Evolutionary conservation across 1,140 invertebrate genomes (phyloP).

Genomic region (Drosophila sp.): DNA sequence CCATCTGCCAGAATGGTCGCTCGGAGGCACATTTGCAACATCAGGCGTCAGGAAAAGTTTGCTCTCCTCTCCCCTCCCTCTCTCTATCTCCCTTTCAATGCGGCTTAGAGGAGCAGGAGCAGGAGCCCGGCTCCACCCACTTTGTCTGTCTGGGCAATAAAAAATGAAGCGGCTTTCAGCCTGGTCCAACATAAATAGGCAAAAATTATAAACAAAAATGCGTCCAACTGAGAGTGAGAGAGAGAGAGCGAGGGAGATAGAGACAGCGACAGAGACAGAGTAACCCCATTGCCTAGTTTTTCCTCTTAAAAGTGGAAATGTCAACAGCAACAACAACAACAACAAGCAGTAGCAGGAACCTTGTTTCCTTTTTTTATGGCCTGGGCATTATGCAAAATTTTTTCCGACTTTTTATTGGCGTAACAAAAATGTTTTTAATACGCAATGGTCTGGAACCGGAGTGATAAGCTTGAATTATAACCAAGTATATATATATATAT

Average conservation of each 20-base stretch:
- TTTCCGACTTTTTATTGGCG: slow-evolving; percentile 76
- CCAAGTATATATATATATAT: slow-evolving; percentile 19
- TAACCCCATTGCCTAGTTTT: slow-evolving; percentile 76
- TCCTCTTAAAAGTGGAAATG: slow-evolving; percentile 49
- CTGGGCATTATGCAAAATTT: slow-evolving; percentile 73
- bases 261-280: background rate
- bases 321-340: slow-evolving; percentile 54
- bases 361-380: slow-evolving; percentile 58
- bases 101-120: background rate
- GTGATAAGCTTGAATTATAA: slow-evolving; percentile 75
- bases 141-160: slow-evolving; percentile 47
- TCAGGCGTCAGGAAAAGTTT: slow-evolving; percentile 39
- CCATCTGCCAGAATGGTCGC: slow-evolving; percentile 59
- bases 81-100: background rate
- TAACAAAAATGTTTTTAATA: slow-evolving; percentile 81
- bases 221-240: slow-evolving; percentile 14
- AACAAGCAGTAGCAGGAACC: slow-evolving; percentile 26
- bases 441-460: slow-evolving; percentile 79
- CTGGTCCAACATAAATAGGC: slow-evolving; percentile 18
- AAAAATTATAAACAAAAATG: slow-evolving; percentile 19
- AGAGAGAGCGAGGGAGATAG: background rate
- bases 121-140: background rate
- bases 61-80: slow-evolving; percentile 19
- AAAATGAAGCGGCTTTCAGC: slow-evolving; percentile 45
- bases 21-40: slow-evolving; percentile 64